phyloP scores from a whole-genome alignment of 2,113 vertebrate genomes.

The Micronisus gabar region DNA sequence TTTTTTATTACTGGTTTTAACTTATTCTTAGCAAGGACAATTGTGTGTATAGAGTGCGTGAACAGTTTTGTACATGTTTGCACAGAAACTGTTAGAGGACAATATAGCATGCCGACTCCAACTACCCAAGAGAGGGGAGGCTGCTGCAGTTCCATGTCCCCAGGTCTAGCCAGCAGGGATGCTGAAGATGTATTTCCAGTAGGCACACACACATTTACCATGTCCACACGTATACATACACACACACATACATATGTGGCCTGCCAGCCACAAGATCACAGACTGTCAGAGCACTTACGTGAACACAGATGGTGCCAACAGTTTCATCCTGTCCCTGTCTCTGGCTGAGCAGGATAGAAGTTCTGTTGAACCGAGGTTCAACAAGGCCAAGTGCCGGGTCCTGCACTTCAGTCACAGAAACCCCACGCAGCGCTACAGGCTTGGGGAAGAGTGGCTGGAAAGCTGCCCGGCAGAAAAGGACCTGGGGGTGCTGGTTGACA shows the following conservation, averaged over 20 bases:
- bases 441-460: too few relatives aligned
- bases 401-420: too few relatives aligned
- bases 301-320: neutral
- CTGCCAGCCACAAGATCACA: neutral
- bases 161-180: neutral
- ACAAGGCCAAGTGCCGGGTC: too few relatives aligned
- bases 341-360: neutral
- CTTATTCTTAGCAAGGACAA: neutral
- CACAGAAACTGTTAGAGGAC: neutral
- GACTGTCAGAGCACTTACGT: neutral
- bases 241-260: too few relatives aligned
- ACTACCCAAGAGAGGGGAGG: neutral
- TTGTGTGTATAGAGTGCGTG: neutral
- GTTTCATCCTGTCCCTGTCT: neutral
- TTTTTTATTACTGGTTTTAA: neutral
- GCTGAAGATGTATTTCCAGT: neutral
- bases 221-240: neutral
- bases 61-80: neutral
- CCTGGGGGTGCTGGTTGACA: too few relatives aligned
- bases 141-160: neutral
- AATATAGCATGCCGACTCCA: neutral
- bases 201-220: neutral
- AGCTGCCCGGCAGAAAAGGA: rapidly evolving
- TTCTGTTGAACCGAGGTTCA: too few relatives aligned
- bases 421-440: too few relatives aligned